phyloP scores from a whole-genome alignment of 2,113 vertebrate genomes.

The Tympanuchus pallidicinctus region DNA sequence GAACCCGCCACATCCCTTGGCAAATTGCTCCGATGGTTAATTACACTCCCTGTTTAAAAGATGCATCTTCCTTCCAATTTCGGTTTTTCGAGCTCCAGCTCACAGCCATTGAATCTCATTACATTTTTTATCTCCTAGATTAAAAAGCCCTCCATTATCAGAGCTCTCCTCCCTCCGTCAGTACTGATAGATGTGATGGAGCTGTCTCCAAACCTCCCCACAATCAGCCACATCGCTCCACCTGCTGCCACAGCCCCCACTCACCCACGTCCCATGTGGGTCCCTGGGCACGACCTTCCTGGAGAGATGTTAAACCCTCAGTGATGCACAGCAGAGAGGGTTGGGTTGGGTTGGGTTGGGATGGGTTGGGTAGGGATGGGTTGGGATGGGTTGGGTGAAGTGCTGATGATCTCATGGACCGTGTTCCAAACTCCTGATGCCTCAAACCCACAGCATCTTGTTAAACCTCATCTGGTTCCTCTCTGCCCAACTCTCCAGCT shows the following conservation, averaged over 20 bases:
- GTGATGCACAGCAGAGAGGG: no score
- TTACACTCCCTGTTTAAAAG: slow-evolving; percentile 68
- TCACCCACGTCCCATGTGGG: no score
- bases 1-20: slow-evolving; percentile 53
- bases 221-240: background rate
- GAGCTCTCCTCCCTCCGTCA: slow-evolving; percentile 45
- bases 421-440: no score
- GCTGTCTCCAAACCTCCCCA: slow-evolving; percentile 28
- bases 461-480: no score
- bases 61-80: slow-evolving; percentile 70
- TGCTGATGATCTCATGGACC: no score
- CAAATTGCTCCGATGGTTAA: slow-evolving; percentile 66
- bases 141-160: slow-evolving; percentile 73
- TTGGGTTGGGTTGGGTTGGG: no score
- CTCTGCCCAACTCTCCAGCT: no score
- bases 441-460: no score
- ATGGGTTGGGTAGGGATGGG: no score
- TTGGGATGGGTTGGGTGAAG: no score
- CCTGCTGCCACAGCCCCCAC: background rate
- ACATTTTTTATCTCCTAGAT: slow-evolving; percentile 69
- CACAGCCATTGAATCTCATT: slow-evolving; percentile 68
- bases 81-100: slow-evolving; percentile 68
- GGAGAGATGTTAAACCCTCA: no score
- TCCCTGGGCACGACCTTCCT: no score
- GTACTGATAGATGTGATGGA: slow-evolving; percentile 64